phyloP scores from a whole-genome alignment of 1,140 invertebrate species.

The Odontomachus brunneus region DNA sequence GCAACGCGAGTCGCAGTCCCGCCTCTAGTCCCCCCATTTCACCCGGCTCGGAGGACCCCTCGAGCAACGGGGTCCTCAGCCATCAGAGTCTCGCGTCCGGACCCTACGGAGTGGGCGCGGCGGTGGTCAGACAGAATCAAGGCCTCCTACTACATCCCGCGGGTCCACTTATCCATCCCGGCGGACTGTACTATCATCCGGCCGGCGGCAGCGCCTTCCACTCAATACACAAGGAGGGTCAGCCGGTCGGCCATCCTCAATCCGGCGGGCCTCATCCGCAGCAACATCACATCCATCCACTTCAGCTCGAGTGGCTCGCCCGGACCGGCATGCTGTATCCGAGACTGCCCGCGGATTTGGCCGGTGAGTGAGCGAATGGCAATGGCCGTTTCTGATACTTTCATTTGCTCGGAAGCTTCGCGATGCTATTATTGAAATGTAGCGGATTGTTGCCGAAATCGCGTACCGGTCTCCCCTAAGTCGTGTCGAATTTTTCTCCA shows the following conservation, averaged over 20 bases:
- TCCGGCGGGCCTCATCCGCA: conserved; percentile 77
- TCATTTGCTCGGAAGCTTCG: background rate
- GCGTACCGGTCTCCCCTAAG: too few species aligned
- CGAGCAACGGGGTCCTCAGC: conserved; percentile 59
- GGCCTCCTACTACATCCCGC: conserved; percentile 80
- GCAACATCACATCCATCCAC: conserved; percentile 89
- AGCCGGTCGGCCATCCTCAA: conserved; percentile 79
- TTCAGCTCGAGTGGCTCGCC: conserved; percentile 94
- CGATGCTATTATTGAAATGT: background rate
- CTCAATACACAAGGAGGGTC: conserved; percentile 83
- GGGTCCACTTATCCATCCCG: conserved; percentile 80
- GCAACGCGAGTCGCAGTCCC: conserved; percentile 80
- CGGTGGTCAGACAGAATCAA: conserved; percentile 79
- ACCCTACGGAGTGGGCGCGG: conserved; percentile 71
- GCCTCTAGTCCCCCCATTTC: conserved; percentile 83
- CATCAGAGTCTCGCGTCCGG: conserved; percentile 66
- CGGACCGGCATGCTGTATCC: conserved; percentile 94
- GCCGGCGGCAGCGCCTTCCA: conserved; percentile 83
- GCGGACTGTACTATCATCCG: conserved; percentile 82
- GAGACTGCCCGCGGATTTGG: conserved; percentile 89
- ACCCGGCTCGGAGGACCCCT: conserved; percentile 81
- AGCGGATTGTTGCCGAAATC: too few species aligned
- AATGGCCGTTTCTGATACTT: background rate
- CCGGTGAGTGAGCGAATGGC: conserved; percentile 83
- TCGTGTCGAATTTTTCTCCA: too few species aligned